phyloP scores from a whole-genome alignment of 2,888 invertebrate species.

The Parochlus steinenii region DNA sequence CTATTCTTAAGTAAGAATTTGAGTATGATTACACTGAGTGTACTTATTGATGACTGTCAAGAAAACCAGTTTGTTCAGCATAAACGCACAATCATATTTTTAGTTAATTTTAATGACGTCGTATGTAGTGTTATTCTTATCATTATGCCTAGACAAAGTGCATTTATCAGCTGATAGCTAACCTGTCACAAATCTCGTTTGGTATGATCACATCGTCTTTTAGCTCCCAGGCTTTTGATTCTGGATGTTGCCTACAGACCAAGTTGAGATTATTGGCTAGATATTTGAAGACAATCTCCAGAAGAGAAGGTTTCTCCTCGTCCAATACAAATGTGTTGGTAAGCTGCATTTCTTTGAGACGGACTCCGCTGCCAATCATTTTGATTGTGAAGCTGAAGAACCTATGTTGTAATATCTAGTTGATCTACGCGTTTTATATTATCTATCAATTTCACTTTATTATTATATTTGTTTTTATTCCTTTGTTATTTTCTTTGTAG shows the following conservation, averaged over 20 bases:
- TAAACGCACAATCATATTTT: neutral
- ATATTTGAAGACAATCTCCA: slow-evolving; percentile 28
- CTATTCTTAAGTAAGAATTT: too few relatives aligned
- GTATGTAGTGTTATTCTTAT: neutral
- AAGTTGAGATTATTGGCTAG: slow-evolving; percentile 26
- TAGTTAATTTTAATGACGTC: neutral
- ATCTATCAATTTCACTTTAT: too few relatives aligned
- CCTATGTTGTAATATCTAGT: too few relatives aligned
- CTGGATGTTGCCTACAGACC: slow-evolving; percentile 21
- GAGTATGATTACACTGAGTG: too few relatives aligned
- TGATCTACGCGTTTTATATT: too few relatives aligned
- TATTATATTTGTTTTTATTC: too few relatives aligned
- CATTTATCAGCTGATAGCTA: slow-evolving; percentile 1
- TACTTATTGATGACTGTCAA: too few relatives aligned
- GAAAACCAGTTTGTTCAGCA: too few relatives aligned
- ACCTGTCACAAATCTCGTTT: slow-evolving; percentile 50
- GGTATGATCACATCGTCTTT: slow-evolving; percentile 44
- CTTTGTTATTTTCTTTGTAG: too few relatives aligned
- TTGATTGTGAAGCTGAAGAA: too few relatives aligned
- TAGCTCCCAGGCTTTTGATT: slow-evolving; percentile 26
- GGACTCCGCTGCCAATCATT: slow-evolving; percentile 29
- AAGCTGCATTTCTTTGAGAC: slow-evolving; percentile 29
- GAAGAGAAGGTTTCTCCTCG: slow-evolving; percentile 28
- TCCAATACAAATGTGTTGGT: too few relatives aligned
- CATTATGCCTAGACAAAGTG: too few relatives aligned